These are phyloP conservation scores for Pelvicachromis taeniatus DNA, from an alignment of 2,113 vertebrate genomes.

Conservation along the genomic window DNA sequence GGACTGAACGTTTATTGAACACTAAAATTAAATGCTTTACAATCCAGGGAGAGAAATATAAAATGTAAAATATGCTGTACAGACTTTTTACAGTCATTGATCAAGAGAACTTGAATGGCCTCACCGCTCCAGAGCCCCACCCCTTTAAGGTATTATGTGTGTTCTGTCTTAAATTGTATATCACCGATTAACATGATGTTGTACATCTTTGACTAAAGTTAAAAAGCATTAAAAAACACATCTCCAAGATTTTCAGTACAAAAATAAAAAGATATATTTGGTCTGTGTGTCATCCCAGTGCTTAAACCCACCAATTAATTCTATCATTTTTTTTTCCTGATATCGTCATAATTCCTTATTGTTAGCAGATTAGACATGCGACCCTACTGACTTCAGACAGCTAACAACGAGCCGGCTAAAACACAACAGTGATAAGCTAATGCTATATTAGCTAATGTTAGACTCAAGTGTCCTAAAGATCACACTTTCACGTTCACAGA, in stretches of 20 bases:
- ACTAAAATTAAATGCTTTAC: background rate
- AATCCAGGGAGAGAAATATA: background rate
- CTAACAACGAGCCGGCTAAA: background rate
- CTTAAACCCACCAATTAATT: background rate
- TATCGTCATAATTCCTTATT: background rate
- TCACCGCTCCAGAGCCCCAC: rapidly evolving
- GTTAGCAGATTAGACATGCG: background rate
- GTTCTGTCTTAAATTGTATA: background rate
- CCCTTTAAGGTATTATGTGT: background rate
- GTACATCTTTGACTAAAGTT: background rate
- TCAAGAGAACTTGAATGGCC: background rate
- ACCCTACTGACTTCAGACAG: rapidly evolving
- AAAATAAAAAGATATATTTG: rapidly evolving
- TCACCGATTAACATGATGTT: background rate
- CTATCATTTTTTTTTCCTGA: background rate
- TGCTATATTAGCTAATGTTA: background rate
- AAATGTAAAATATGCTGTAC: background rate
- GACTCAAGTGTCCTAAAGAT: background rate
- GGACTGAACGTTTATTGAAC: background rate
- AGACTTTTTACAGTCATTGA: background rate
- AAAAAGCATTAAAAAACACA: background rate
- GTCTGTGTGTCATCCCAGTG: rapidly evolving
- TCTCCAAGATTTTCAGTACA: background rate
- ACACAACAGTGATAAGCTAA: background rate
- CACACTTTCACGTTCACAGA: background rate